These are phyloP conservation scores for Onychomys torridus DNA, from an alignment of 2,797 vertebrate species.

Conservation along the genomic window DNA sequence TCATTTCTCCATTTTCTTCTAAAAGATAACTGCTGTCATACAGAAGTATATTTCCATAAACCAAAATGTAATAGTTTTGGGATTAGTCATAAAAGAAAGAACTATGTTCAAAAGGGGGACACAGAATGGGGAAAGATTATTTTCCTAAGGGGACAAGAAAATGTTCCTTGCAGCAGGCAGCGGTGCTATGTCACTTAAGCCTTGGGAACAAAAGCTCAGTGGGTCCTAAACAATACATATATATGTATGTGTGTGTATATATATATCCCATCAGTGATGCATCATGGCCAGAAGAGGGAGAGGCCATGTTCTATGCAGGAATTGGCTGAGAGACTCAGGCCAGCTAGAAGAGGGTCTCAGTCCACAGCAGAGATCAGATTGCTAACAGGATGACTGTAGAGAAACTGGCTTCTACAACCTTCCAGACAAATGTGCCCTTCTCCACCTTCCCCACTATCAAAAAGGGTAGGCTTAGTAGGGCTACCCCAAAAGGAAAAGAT, in stretches of 20 bases:
- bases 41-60: neutral
- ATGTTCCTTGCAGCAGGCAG: neutral
- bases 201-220: neutral
- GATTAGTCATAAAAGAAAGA: neutral
- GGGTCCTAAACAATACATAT: neutral
- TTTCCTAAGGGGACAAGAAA: neutral
- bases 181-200: fast-evolving
- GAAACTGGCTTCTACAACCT: neutral
- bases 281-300: neutral
- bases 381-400: neutral
- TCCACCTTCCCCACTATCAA: neutral
- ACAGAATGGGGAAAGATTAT: neutral
- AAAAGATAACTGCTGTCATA: neutral
- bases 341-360: neutral
- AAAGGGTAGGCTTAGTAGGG: neutral
- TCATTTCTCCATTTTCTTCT: neutral
- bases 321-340: neutral
- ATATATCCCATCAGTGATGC: neutral
- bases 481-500: neutral
- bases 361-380: neutral
- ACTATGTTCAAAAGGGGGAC: neutral
- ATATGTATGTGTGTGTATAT: no score
- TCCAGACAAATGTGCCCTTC: neutral
- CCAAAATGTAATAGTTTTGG: neutral
- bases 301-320: neutral